phyloP scores from a whole-genome alignment of 2,113 vertebrate genomes.

The Cebus imitator region DNA sequence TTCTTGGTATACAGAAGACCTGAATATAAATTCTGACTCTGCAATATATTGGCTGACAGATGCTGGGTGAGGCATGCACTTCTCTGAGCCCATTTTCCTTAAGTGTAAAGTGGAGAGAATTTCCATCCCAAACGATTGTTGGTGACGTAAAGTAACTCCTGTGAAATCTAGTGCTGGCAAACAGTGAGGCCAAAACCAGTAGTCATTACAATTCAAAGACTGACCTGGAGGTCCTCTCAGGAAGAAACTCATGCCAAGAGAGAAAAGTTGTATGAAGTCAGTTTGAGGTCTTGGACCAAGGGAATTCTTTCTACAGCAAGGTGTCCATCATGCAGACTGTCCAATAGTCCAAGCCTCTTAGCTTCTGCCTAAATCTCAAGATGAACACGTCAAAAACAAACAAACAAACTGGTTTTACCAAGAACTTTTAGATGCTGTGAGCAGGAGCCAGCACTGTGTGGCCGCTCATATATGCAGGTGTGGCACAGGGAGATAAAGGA shows the following conservation, averaged over 20 bases:
- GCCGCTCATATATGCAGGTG: too few relatives aligned
- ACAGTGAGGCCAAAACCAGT: neutral
- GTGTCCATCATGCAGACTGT: rapidly evolving
- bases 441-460: neutral
- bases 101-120: neutral
- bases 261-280: neutral
- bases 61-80: neutral
- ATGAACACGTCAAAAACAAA: neutral
- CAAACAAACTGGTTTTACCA: neutral
- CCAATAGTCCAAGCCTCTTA: neutral
- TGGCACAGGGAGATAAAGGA: neutral
- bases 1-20: neutral
- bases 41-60: neutral
- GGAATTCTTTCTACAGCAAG: neutral
- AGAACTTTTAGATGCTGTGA: neutral
- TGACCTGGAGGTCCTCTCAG: neutral
- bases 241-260: neutral
- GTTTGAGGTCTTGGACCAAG: neutral
- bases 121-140: neutral
- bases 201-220: neutral
- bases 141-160: neutral
- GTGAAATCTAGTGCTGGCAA: neutral
- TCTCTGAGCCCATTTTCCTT: neutral
- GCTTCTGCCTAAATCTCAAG: neutral
- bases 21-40: neutral